Evolutionary conservation across 2,797 vertebrate species (phyloP).

Genomic region (Lithobates pipiens): DNA sequence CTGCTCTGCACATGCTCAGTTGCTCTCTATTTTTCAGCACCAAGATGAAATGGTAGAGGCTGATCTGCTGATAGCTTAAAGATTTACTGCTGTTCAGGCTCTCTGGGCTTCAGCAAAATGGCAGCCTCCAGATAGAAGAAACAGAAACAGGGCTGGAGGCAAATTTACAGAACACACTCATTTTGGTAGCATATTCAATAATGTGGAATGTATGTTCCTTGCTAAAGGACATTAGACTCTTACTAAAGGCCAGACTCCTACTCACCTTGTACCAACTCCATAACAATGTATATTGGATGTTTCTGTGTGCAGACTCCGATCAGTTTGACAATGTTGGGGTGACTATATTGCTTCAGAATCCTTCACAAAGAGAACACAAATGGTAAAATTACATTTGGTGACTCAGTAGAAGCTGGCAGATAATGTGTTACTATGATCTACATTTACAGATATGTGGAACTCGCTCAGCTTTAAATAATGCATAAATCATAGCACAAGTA

Average conservation of each 20-base stretch:
- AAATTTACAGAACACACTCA: no score
- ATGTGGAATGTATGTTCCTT: no score
- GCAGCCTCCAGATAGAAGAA: no score
- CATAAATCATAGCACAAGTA: neutral
- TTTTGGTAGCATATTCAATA: no score
- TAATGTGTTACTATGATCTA: neutral
- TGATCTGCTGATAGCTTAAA: no score
- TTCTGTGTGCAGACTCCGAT: constrained; percentile 96
- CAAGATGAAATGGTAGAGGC: no score
- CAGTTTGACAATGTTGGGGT: constrained; percentile 93
- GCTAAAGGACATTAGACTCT: no score
- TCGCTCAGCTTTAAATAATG: constrained; percentile 8
- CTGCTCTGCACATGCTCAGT: no score
- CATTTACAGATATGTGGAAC: neutral
- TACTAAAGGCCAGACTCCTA: neutral
- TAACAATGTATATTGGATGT: constrained; percentile 96
- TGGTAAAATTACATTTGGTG: neutral
- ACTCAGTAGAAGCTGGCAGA: neutral
- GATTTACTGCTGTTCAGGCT: no score
- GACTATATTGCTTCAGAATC: constrained; percentile 95
- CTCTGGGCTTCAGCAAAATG: no score
- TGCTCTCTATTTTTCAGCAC: no score
- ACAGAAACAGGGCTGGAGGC: no score
- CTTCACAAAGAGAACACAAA: constrained; percentile 68
- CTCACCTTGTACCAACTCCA: constrained; percentile 94